Conservation (phyloP, 2,113 vertebrate genomes). For the Puntigrus tetrazona region DNA sequence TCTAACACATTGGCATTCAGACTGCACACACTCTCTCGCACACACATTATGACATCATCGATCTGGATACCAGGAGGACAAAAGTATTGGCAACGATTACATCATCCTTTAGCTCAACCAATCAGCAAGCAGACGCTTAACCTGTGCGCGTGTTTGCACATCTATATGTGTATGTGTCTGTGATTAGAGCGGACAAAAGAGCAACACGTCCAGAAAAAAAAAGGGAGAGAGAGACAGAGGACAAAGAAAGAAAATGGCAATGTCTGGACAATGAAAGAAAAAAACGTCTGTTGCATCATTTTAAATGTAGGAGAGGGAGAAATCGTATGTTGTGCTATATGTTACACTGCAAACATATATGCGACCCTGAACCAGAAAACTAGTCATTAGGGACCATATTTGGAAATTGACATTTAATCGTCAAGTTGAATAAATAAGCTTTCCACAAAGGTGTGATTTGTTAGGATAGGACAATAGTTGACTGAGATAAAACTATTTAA, state of each 20-base stretch:
- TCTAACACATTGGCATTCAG: conserved; percentile 52
- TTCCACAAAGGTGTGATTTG: no score
- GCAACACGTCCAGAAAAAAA: conserved; percentile 31
- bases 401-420: no score
- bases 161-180: conserved; percentile 65
- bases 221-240: conserved; percentile 26
- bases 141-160: conserved; percentile 35
- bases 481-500: no score
- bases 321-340: background rate
- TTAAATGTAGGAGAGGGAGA: background rate
- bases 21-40: conserved; percentile 36
- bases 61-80: conserved; percentile 65
- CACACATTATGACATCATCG: conserved; percentile 73
- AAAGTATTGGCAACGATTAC: conserved; percentile 66
- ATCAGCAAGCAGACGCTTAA: conserved; percentile 45
- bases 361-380: no score
- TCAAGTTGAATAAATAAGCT: no score
- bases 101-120: conserved; percentile 64
- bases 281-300: background rate
- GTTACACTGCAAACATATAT: conserved; percentile 51
- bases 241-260: conserved; percentile 52
- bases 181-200: conserved; percentile 68
- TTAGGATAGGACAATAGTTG: no score
- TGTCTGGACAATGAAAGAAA: conserved; percentile 7
- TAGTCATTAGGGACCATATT: no score